Base-by-base conservation (phyloP, 2,888 invertebrate genomes). In the Dasypolia templi region DNA sequence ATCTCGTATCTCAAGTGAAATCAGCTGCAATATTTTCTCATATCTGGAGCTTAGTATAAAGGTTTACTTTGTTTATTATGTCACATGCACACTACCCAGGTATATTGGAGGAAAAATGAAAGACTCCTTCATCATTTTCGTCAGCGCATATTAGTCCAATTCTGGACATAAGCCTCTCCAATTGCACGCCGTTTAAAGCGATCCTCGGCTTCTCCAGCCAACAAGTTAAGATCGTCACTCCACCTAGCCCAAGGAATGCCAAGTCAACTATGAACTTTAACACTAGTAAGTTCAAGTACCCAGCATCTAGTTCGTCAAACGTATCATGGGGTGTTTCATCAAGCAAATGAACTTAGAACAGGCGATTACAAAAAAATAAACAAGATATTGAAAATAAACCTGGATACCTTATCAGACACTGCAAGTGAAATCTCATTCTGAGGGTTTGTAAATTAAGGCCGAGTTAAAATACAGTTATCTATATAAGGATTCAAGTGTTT, bases 1-100 rank as follows among this genome's bases (percentile, higher is more conserved):
- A 79, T 79, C 83, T 70, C 22, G 14, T 83, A 79, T 79, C 79
- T 78, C 26, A 39, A 78, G 39, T 62, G 46, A 78, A 83, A 79
- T 79, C 79, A 56, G 39, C 58, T 62, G 32, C 65, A 53, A 83
- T 83, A 64, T 55, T 26, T 19, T 39, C 26, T 53, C 35, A 35
- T 58, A 77, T 64, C 49, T 65, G 3, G 42, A 59, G 49, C 53
- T 81, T 39, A 56, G 26, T 51, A 11, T 56, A 14, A 35, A 74
- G 17, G 49, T 46, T n/a, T 42, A 49, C 26, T 49, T 73, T 46
- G 29, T 75, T 26, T 14, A 49, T 42, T 29, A n/a, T 19, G 42
- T 44, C 32, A 44, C 35, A 11, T 26, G 1, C 22, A 17, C 56
- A 35, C 22, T 39, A 12, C 12, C n/a, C 19, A 12, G 14, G 1